Conservation (phyloP, 2,797 vertebrate species). For the Danio choprae region DNA sequence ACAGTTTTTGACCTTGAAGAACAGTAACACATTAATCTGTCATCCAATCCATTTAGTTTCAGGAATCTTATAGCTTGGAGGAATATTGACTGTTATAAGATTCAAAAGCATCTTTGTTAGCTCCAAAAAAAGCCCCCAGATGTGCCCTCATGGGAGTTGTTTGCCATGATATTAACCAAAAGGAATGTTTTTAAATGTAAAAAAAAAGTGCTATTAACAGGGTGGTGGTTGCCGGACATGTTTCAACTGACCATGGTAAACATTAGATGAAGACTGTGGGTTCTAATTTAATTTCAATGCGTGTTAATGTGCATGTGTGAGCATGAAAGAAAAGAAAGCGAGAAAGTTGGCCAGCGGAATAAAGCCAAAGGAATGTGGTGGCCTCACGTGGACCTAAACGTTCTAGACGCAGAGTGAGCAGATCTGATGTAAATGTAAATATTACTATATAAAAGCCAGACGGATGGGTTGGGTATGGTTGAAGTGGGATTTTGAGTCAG, state of each 20-base stretch:
- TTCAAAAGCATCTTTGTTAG: conserved; percentile 7
- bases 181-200: conserved; percentile 69
- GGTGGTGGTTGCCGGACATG: conserved; percentile 57
- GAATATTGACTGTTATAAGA: background rate
- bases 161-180: conserved; percentile 71
- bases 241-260: conserved; percentile 45
- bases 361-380: conserved; percentile 48
- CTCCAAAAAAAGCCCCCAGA: conserved; percentile 45
- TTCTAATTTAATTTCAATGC: conserved; percentile 67
- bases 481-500: conserved; percentile 48
- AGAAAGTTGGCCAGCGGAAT: conserved; percentile 24
- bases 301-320: conserved; percentile 52
- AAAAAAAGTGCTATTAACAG: conserved; percentile 49
- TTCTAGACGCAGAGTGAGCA: conserved; percentile 43
- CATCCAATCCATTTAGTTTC: background rate
- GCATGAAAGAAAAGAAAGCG: background rate
- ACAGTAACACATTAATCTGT: background rate
- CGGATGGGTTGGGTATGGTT: conserved; percentile 36
- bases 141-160: conserved; percentile 60
- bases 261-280: conserved; percentile 59
- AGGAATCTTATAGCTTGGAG: background rate
- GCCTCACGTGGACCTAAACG: conserved; percentile 35
- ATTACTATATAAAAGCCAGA: conserved; percentile 39
- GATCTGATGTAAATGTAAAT: conserved; percentile 45
- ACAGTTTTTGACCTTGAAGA: background rate